Base-by-base conservation (phyloP, 23 tunicate species). In the Trididemnum clinides region DNA sequence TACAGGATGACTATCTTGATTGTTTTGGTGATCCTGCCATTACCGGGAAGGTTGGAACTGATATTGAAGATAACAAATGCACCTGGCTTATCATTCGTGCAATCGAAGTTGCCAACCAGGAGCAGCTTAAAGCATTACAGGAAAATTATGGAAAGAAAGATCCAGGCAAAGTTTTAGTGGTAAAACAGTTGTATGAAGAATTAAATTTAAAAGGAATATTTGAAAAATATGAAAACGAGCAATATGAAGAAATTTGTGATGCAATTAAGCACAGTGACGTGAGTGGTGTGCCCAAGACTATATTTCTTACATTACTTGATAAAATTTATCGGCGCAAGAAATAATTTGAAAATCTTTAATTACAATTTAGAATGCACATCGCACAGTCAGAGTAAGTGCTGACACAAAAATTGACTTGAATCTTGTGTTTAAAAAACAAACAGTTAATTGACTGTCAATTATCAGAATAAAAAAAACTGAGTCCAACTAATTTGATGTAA, bases 11-110 rank as follows among this genome's bases (percentile, higher is more conserved):
- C 38, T 91, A 39, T 64, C 37, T 96, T 21, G 99, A 96, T 62
- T 72, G 87, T 50, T 96, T 38, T 34, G 99, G 99, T 20, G 90
- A 96, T 63, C 97, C 99, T 22, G 76, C 79, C 32, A 58, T 96
- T 1, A 96, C 99, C 2, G 99, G 99, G 10, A 96, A 96, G 81
- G 88, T 96, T 31, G 99, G 99, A 27, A 96, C 96, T 2, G 99
- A 96, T 59, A 96, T 96, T 80, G 96, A 96, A 81, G 93, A 88
- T 36, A 91, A 85, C 28, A 96, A 96, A 81, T 96, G 99, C 62
- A 59, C 93, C 0, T 96, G 99, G 99, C 71, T 96, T 4, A 88
- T 96, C 22, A 71, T 96, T 6, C 28, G 91, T 80, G 99, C 99
- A 15, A 35, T 96, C 3, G 71, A 84, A 50, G 19, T 22, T 12